Conservation (phyloP, 35 echinoderm and acorn worm species). For the Anneissia japonica region DNA sequence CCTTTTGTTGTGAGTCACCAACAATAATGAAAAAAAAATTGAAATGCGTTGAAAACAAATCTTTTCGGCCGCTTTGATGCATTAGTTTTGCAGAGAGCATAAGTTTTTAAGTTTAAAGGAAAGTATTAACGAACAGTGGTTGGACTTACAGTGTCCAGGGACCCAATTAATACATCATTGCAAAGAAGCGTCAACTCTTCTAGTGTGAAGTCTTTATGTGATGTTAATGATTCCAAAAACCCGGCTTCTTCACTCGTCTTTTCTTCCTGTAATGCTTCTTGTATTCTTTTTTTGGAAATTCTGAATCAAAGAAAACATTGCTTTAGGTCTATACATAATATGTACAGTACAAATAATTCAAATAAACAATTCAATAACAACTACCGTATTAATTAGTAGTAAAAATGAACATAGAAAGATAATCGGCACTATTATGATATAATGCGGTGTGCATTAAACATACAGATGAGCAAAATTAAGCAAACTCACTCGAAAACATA, state of each 20-base stretch:
- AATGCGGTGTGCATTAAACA: neutral
- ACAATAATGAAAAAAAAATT: neutral
- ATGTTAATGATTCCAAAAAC: neutral
- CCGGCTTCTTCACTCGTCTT: slow-evolving; percentile 13
- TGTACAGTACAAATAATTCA: too few species aligned
- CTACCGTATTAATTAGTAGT: too few species aligned
- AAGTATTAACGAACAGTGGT: neutral
- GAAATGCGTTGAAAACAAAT: too few species aligned
- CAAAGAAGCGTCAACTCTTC: slow-evolving; percentile 45
- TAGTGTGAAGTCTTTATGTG: slow-evolving; percentile 24
- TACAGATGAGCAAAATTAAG: neutral
- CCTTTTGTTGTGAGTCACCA: neutral
- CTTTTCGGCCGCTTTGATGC: too few species aligned
- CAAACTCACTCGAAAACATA: slow-evolving; percentile 65
- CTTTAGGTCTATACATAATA: too few species aligned
- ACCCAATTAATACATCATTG: slow-evolving; percentile 67
- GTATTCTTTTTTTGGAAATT: slow-evolving; percentile 36
- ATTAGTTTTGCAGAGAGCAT: too few species aligned
- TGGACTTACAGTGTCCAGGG: slow-evolving; percentile 80
- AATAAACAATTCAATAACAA: too few species aligned
- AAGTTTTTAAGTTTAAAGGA: too few species aligned
- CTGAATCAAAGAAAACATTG: slow-evolving; percentile 21
- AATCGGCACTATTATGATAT: too few species aligned
- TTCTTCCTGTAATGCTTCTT: slow-evolving; percentile 41
- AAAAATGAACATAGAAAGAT: too few species aligned